Percentiles rank a stretch among this genome's conserved stretches.
Evolutionary conservation across 2,888 invertebrate genomes (phyloP).

Genomic region (Athetis lepigone): DNA sequence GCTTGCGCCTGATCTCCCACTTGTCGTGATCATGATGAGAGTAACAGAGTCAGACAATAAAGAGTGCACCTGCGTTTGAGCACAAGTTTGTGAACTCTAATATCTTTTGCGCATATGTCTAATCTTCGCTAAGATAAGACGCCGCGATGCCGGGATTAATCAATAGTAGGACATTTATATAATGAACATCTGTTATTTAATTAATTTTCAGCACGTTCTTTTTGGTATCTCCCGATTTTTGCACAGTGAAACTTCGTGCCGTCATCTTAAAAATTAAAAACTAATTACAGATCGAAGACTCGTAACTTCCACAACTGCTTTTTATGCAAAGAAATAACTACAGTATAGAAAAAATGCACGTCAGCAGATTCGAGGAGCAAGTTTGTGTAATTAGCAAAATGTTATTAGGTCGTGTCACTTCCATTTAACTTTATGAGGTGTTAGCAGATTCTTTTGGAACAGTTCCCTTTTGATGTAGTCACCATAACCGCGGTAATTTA

Average conservation of each 20-base stretch:
- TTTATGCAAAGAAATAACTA: constrained; percentile 1
- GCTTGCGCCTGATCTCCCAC: too few relatives aligned
- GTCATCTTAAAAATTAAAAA: too few relatives aligned
- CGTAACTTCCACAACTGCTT: neutral
- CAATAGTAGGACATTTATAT: too few relatives aligned
- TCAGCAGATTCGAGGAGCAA: constrained; percentile 60
- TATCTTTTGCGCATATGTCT: too few relatives aligned
- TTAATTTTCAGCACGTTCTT: neutral
- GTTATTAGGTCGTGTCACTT: constrained; percentile 74
- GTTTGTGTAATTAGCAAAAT: constrained; percentile 72
- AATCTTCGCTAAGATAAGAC: too few relatives aligned
- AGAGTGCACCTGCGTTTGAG: too few relatives aligned
- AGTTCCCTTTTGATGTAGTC: constrained; percentile 75
- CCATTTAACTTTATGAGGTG: constrained; percentile 70
- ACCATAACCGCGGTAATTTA: constrained; percentile 74
- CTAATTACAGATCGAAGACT: neutral
- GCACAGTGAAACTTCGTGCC: neutral
- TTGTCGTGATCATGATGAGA: too few relatives aligned
- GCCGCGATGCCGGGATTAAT: too few relatives aligned
- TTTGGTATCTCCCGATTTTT: neutral
- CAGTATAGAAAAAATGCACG: constrained; percentile 6
- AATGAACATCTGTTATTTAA: neutral
- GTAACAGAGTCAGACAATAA: too few relatives aligned
- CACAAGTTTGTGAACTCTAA: too few relatives aligned
- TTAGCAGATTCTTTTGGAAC: constrained; percentile 64